These are phyloP conservation scores for Serilophus lunatus DNA, from an alignment of 2,113 vertebrate genomes.

Conservation along the genomic window DNA sequence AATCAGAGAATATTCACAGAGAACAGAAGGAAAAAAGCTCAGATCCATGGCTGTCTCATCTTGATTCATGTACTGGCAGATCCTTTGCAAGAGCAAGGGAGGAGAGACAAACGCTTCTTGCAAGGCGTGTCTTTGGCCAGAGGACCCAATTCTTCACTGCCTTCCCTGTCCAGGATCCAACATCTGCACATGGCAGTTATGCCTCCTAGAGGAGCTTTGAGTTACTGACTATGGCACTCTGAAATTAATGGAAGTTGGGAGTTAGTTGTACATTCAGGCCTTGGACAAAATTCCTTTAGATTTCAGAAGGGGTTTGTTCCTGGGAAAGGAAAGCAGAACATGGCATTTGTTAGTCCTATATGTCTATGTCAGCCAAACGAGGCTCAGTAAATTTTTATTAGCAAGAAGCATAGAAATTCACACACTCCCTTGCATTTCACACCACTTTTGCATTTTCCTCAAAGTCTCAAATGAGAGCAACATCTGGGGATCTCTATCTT, in stretches of 20 bases:
- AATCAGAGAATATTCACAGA: background rate
- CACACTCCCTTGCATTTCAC: background rate
- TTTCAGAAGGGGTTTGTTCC: background rate
- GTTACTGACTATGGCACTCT: too few species aligned
- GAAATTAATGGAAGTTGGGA: background rate
- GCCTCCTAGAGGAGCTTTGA: too few species aligned
- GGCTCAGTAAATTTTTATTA: background rate
- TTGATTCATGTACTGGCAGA: background rate
- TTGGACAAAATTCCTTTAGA: background rate
- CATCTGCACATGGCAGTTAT: background rate
- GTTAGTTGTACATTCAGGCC: rapidly evolving
- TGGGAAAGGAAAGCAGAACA: rapidly evolving
- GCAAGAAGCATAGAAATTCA: background rate
- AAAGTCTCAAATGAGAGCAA: background rate
- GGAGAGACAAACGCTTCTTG: background rate
- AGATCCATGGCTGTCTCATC: background rate
- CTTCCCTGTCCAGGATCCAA: background rate
- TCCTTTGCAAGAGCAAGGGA: background rate
- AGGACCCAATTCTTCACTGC: background rate
- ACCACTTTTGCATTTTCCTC: background rate
- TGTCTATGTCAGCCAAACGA: background rate
- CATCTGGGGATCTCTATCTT: background rate
- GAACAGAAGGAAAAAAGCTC: background rate
- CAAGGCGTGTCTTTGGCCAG: background rate
- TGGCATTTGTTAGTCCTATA: background rate